phyloP scores from a whole-genome alignment of 2,797 vertebrate species.

The Clarias fuscus region DNA sequence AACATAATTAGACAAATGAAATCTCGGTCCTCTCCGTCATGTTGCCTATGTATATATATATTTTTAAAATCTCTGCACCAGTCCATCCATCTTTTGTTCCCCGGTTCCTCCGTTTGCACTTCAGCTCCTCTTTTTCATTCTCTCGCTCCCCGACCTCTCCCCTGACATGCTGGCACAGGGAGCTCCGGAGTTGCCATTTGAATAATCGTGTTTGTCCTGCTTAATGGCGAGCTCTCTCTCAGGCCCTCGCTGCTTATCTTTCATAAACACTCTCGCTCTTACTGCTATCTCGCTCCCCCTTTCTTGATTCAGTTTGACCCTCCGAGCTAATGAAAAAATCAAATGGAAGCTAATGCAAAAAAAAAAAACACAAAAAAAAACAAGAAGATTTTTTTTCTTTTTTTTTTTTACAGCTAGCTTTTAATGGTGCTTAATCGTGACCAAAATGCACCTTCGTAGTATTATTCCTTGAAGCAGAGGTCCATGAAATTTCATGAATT shows the following conservation, averaged over 20 bases:
- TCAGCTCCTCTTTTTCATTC: slow-evolving; percentile 20
- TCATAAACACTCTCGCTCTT: slow-evolving; percentile 66
- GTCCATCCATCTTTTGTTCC: slow-evolving; percentile 67
- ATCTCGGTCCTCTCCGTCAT: slow-evolving; percentile 66
- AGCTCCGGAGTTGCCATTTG: slow-evolving; percentile 76
- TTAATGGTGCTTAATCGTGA: slow-evolving; percentile 2
- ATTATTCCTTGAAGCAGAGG: neutral
- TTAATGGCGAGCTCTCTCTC: slow-evolving; percentile 75
- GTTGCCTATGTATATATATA: no score
- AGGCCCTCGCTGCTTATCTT: slow-evolving; percentile 76
- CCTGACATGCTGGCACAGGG: slow-evolving; percentile 66
- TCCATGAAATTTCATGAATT: neutral
- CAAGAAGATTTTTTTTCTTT: slow-evolving; percentile 11
- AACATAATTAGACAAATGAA: slow-evolving; percentile 79
- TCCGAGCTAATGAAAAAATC: slow-evolving; percentile 57
- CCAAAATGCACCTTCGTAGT: neutral
- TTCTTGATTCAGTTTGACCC: slow-evolving; percentile 48
- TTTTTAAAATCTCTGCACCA: slow-evolving; percentile 18
- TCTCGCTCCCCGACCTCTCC: slow-evolving; percentile 46
- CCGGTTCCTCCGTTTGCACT: slow-evolving; percentile 54
- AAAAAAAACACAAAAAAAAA: slow-evolving; percentile 7
- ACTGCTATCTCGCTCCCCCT: slow-evolving; percentile 49
- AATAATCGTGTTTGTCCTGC: slow-evolving; percentile 81
- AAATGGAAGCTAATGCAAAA: slow-evolving; percentile 33
- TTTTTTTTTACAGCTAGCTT: neutral